Percentiles rank a stretch among this genome's conserved stretches.
These are phyloP conservation scores for Trichonephila clavipes DNA, from an alignment of 1,140 invertebrate species.

Conservation along the genomic window DNA sequence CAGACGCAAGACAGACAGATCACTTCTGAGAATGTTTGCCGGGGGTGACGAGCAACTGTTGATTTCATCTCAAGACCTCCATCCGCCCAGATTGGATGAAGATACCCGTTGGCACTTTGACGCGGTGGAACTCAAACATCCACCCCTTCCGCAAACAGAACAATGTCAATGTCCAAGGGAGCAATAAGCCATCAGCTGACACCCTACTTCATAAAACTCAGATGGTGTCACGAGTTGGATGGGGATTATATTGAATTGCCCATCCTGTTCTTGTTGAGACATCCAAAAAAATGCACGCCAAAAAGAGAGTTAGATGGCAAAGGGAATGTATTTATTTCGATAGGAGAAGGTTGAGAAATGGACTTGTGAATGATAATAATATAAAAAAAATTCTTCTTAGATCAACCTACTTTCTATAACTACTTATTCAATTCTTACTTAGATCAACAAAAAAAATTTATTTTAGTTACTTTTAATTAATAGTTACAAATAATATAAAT, in stretches of 20 bases:
- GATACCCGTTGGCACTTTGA: constrained; percentile 13
- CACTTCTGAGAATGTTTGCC: background rate
- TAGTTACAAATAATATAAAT: too few species aligned
- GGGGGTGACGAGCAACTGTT: constrained; percentile 34
- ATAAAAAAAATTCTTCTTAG: too few species aligned
- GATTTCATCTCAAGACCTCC: constrained; percentile 2
- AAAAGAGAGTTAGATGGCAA: background rate
- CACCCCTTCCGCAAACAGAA: constrained; percentile 39
- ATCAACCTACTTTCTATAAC: too few species aligned
- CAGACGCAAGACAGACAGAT: background rate
- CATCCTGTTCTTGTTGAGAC: background rate
- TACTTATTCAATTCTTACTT: too few species aligned
- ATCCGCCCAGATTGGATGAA: background rate
- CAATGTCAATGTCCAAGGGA: constrained; percentile 59
- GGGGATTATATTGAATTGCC: background rate
- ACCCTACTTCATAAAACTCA: constrained; percentile 41
- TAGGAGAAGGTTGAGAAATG: too few species aligned
- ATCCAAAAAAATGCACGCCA: background rate
- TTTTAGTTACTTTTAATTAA: too few species aligned
- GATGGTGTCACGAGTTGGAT: background rate
- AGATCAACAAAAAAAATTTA: too few species aligned
- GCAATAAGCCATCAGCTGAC: constrained; percentile 58
- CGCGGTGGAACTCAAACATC: constrained; percentile 58
- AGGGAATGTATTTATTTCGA: too few species aligned
- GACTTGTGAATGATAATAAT: too few species aligned